Evolutionary conservation across 2,888 invertebrate species (phyloP), one percentile per base, ranked within the genome.

Genomic region (Callosobruchus maculatus): DNA sequence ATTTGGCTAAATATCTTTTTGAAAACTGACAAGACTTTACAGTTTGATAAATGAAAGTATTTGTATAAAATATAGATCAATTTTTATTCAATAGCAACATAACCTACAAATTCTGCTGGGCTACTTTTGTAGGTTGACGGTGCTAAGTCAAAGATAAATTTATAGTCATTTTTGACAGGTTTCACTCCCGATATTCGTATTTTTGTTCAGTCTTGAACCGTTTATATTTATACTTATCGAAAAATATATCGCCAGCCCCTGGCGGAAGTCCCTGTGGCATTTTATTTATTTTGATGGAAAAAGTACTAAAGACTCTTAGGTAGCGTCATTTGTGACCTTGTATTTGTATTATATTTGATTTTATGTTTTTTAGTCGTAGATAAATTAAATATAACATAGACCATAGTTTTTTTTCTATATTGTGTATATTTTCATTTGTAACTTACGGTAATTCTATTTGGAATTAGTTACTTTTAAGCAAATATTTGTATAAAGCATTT

Each of bases 281-380:
- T 49, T 78, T 77, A 78, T 77, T 78, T 76, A 76, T 77, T 76
- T 75, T 74, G 72, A 77, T 75, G 71, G 20, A 73, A 76, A 49
- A 49, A 49, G 49, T 76, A 84, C 84, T 83, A 85, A 85, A 85
- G 85, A 85, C 86, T 86, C 85, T 85, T 82, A 80, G 77, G 78
- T 84, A 85, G 84, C 83, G 86, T 85, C 84, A 83, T 83, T 83
- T 82, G 86, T 85, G 86, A 86, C 84, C 85, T 85, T 86, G 84
- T 85, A 86, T 84, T 84, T 86, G 85, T 86, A 86, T 86, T 86
- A 86, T 86, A 86, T 85, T 49, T 85, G 87, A 86, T 87, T 87
- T 87, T 86, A 86, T 86, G 86, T 87, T 86, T 85, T 71, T 21
- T 86, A 86, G 85, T 82, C 82, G 83, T 86, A 86, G 85, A 84